Conservation (phyloP, 2,797 vertebrate species). For the Amblyraja radiata region DNA sequence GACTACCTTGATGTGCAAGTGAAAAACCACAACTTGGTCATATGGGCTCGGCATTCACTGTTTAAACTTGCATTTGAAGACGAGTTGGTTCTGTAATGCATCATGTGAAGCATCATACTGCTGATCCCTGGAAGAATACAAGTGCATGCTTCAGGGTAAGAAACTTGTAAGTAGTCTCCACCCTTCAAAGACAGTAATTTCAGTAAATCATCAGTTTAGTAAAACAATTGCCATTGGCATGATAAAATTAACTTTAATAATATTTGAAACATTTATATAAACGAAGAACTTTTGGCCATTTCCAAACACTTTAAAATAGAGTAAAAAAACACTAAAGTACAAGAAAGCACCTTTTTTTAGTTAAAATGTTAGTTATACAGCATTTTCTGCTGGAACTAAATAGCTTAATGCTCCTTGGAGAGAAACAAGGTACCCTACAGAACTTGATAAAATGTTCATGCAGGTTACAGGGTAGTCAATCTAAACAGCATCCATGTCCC, state of each 20-base stretch:
- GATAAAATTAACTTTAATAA: constrained; percentile 36
- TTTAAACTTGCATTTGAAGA: background rate
- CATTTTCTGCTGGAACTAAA: constrained; percentile 18
- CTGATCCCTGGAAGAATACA: background rate
- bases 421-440: background rate
- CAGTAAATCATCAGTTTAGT: background rate
- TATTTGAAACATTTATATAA: constrained; percentile 36
- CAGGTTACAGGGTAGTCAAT: background rate
- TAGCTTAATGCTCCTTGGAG: constrained; percentile 24
- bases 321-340: constrained; percentile 27
- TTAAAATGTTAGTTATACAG: constrained; percentile 16
- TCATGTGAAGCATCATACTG: no score
- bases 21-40: background rate
- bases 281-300: constrained; percentile 1
- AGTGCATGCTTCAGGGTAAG: background rate
- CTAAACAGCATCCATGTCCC: background rate
- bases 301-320: constrained; percentile 20
- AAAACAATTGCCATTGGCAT: background rate
- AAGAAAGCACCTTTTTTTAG: constrained; percentile 31
- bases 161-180: background rate
- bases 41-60: background rate
- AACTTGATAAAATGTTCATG: constrained; percentile 11
- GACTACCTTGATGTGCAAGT: background rate
- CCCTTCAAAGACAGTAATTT: background rate
- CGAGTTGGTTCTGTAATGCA: background rate